Percentiles rank a stretch among this genome's conserved stretches.
Evolutionary conservation across 1,140 invertebrate species (phyloP).

Genomic region (Brachionus rubens): DNA sequence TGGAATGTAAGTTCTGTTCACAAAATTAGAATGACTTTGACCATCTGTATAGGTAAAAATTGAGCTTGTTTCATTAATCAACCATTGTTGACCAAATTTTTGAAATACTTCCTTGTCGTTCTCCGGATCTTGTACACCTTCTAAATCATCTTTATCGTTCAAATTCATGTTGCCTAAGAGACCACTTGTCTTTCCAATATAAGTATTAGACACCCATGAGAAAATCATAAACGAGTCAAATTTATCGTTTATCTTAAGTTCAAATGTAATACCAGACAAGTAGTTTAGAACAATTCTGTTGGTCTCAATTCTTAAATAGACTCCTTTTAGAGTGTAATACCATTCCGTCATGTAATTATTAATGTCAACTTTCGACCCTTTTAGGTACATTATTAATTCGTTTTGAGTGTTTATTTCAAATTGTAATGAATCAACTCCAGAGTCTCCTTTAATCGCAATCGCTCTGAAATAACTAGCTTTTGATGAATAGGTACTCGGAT

Average conservation of each 20-base stretch:
- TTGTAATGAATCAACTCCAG: background rate
- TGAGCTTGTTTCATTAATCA: background rate
- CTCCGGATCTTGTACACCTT: constrained; percentile 11
- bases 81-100: constrained; percentile 48
- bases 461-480: constrained; percentile 48
- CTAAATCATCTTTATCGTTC: constrained; percentile 48
- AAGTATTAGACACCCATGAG: constrained; percentile 31
- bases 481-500: background rate
- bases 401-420: constrained; percentile 46
- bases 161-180: constrained; percentile 50
- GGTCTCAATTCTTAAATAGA: background rate
- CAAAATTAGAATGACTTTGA: background rate
- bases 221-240: constrained; percentile 28
- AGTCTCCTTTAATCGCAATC: constrained; percentile 47
- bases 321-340: background rate
- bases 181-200: constrained; percentile 48
- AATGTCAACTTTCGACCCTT: background rate
- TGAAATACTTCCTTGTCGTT: constrained; percentile 49
- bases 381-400: background rate
- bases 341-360: background rate
- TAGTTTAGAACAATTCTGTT: background rate
- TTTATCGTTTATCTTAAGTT: background rate
- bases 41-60: background rate
- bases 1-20: background rate
- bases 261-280: background rate